Evolutionary conservation across 2,113 vertebrate species (phyloP).

Genomic region (Xiphophorus maculatus): DNA sequence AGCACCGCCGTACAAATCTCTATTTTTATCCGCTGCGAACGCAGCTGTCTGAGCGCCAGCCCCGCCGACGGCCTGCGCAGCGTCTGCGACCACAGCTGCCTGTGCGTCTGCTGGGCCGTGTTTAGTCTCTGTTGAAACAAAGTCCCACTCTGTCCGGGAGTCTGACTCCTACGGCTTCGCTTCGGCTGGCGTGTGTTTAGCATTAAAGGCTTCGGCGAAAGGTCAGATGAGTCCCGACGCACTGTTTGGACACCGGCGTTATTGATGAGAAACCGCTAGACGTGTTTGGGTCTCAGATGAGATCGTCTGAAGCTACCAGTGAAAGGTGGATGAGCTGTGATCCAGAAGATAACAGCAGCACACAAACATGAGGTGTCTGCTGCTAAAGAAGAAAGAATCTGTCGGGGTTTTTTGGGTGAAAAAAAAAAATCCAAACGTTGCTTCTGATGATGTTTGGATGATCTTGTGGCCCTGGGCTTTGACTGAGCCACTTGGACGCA

Average conservation of each 20-base stretch:
- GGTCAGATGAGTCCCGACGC: background rate
- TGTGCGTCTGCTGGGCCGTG: conserved; percentile 20
- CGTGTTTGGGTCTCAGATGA: background rate
- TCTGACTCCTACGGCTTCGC: background rate
- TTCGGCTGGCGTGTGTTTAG: background rate
- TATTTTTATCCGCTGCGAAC: conserved; percentile 54
- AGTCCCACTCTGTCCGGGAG: background rate
- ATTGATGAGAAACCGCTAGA: background rate
- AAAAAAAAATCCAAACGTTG: background rate
- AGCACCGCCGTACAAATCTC: conserved; percentile 35
- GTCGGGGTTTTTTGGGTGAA: background rate
- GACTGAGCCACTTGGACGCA: too few species aligned
- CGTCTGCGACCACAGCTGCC: conserved; percentile 8
- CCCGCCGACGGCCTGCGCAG: background rate
- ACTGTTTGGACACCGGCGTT: background rate
- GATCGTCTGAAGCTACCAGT: background rate
- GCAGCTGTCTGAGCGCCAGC: conserved; percentile 16
- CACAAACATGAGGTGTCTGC: background rate
- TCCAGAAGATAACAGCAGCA: background rate
- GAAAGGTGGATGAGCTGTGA: background rate
- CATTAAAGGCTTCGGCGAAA: background rate
- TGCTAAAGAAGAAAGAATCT: background rate
- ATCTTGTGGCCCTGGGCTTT: too few species aligned
- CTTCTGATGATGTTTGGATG: background rate
- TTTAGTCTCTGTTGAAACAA: conserved; percentile 27